phyloP scores from a whole-genome alignment of 1,140 invertebrate genomes.

The Antheraea mylitta region DNA sequence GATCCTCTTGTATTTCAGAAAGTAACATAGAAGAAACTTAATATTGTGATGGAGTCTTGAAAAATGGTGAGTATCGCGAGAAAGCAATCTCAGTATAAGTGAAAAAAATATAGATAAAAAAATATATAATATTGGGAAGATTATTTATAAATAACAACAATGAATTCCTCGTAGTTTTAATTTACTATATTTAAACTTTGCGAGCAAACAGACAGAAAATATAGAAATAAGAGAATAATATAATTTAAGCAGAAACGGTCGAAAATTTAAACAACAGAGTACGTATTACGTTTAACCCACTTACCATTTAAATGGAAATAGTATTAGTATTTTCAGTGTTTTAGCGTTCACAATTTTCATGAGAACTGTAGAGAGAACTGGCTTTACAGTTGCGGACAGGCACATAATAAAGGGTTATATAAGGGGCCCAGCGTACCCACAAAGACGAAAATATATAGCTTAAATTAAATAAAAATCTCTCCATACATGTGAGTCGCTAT shows the following conservation, averaged over 20 bases:
- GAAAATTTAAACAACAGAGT: background rate
- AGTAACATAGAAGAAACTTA: too few relatives aligned
- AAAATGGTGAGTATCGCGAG: too few relatives aligned
- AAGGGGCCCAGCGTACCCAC: background rate
- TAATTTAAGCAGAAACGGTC: background rate
- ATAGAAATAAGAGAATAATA: too few relatives aligned
- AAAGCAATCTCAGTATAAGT: too few relatives aligned
- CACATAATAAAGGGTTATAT: background rate
- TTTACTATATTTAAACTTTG: too few relatives aligned
- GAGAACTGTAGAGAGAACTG: background rate
- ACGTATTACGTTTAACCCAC: background rate
- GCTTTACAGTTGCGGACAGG: background rate
- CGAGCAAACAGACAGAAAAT: slow-evolving; percentile 10
- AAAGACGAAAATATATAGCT: background rate
- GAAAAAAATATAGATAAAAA: too few relatives aligned
- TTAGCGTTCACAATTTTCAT: background rate
- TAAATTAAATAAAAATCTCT: background rate
- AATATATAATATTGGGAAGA: too few relatives aligned
- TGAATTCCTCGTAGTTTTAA: too few relatives aligned
- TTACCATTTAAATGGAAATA: background rate
- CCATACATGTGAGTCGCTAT: too few relatives aligned
- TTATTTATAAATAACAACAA: too few relatives aligned
- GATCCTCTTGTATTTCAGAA: too few relatives aligned
- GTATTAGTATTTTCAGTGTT: background rate
- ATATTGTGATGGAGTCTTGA: too few relatives aligned